Evolutionary conservation across 2,888 invertebrate species (phyloP), one percentile per base, ranked within the genome.

Genomic region (Athalia circularis): DNA sequence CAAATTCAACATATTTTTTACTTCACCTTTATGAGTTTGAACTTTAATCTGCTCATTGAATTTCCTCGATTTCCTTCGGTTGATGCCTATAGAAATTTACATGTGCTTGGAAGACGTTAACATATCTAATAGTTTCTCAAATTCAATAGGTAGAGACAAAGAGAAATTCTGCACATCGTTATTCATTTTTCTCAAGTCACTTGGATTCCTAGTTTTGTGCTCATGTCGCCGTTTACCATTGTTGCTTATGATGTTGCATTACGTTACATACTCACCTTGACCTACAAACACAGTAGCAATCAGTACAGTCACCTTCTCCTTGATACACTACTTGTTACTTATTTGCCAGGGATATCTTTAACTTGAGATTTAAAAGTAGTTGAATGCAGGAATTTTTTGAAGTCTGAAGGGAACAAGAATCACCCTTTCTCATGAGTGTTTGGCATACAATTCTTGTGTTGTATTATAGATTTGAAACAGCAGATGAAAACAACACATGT

Each of bases 211-310:
- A 75, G 11, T 61, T 62, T 62, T 7, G 7, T 48, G 5, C 15
- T 47, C n/a, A 45, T 47, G 47, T 74, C 43, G 13, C 3, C 11
- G 3, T 48, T 68, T 68, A 13, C 13, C 8, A 59, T 75, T 61
- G 29, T 50, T 43, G 52, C 48, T 75, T 48, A 9, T 50, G n/a
- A 75, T 61, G 11, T 74, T 78, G 13, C 57, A 48, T 45, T 65
- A 13, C 61, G 68, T 67, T 72, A 75, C 62, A 62, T 74, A 59
- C 54, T 74, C 57, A 78, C 78, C 78, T 11, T 78, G 78, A 78
- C 78, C 78, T 59, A 78, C 45, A 75, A 57, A 65, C 47, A 48
- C 15, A 62, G 52, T 65, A 7, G 43, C 57, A 62, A 74, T 78
- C 50, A 54, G 11, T 54, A 52, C 45, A 54, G 54, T 62, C 54